Percentiles rank a stretch among this genome's conserved stretches.
Conservation (phyloP, 2,888 invertebrate genomes). For the Glyphotaelius pellucidus region DNA sequence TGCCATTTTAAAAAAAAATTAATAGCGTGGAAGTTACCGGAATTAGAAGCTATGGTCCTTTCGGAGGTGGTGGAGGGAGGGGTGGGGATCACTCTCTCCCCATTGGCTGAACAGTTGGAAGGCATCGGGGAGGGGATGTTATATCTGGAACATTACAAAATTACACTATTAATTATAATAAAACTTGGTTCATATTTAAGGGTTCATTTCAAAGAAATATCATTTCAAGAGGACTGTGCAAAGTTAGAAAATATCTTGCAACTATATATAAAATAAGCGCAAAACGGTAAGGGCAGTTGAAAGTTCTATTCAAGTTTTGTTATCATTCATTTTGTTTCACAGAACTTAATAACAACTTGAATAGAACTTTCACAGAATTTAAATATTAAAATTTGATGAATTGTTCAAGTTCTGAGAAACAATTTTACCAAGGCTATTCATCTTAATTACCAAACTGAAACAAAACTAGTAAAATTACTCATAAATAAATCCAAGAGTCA, state of each 20-base stretch:
- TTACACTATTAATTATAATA: constrained; percentile 11
- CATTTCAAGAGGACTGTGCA: not conserved
- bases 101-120: constrained; percentile 79
- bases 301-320: no score
- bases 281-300: not conserved
- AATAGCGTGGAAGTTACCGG: constrained; percentile 70
- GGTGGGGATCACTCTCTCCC: constrained; percentile 85
- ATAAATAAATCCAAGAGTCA: no score
- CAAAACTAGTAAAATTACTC: no score
- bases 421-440: no score
- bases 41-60: constrained; percentile 81
- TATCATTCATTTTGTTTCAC: no score
- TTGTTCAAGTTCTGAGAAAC: no score
- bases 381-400: no score
- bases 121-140: constrained; percentile 87
- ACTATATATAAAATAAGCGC: not conserved
- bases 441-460: no score
- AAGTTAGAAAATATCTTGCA: not conserved
- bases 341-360: no score
- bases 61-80: constrained; percentile 88
- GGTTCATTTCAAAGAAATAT: not conserved
- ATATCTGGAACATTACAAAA: constrained; percentile 78
- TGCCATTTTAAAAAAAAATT: no score
- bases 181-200: not conserved
- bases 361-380: no score